Evolutionary conservation across 2,797 vertebrate genomes (phyloP).

Genomic region (Carapus acus): DNA sequence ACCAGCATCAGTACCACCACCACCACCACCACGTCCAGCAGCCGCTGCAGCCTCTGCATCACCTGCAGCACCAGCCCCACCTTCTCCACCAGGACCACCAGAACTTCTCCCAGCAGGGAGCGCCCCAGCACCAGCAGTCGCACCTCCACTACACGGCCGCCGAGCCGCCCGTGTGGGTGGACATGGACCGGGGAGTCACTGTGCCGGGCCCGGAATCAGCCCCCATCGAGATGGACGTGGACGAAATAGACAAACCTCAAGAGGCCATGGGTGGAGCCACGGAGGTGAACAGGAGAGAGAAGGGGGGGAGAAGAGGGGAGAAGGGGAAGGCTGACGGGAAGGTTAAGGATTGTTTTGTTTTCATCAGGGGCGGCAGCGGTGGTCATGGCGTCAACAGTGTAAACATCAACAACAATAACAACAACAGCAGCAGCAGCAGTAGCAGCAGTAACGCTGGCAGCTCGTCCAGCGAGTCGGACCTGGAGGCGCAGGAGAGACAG

Average conservation of each 20-base stretch:
- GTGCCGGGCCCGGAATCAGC: constrained; percentile 28
- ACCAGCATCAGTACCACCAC: constrained; percentile 34
- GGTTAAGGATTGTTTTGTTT: constrained; percentile 53
- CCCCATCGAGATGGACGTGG: constrained; percentile 36
- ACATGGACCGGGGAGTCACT: constrained; percentile 34
- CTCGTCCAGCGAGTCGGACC: constrained; percentile 62
- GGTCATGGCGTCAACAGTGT: not conserved
- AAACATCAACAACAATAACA: constrained; percentile 22
- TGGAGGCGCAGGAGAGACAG: constrained; percentile 51
- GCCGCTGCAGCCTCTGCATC: constrained; percentile 54
- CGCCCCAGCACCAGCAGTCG: constrained; percentile 34
- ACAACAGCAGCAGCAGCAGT: constrained; percentile 46
- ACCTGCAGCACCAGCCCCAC: constrained; percentile 51
- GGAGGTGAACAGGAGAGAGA: constrained; percentile 42
- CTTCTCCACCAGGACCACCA: constrained; percentile 47
- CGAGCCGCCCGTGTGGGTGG: constrained; percentile 56
- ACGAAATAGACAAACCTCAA: not conserved
- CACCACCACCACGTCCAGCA: constrained; percentile 48
- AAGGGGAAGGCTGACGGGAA: constrained; percentile 31
- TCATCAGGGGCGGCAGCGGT: not conserved
- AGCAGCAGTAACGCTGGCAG: constrained; percentile 50
- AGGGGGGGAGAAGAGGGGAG: constrained; percentile 25
- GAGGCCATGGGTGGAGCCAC: constrained; percentile 9
- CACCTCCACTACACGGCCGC: constrained; percentile 56
- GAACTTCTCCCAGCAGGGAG: constrained; percentile 32